Percentiles rank a stretch among this genome's conserved stretches.
Evolutionary conservation across 2,797 vertebrate genomes (phyloP).

Genomic region (Platyrinchus mystaceus): DNA sequence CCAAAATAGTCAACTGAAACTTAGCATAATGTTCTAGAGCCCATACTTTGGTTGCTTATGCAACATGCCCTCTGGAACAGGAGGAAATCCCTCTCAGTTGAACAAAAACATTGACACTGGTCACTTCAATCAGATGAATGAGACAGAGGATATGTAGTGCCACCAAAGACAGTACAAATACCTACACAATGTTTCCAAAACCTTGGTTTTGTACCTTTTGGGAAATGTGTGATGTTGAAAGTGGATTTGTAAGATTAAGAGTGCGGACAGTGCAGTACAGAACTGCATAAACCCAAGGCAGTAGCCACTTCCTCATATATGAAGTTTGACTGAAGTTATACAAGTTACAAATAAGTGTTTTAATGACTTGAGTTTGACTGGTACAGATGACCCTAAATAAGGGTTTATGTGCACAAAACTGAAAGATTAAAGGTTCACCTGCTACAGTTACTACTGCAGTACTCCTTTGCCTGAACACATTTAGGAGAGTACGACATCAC

Average conservation of each 20-base stretch:
- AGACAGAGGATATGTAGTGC: background rate
- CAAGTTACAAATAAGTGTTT: background rate
- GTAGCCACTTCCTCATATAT: fast-evolving
- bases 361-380: background rate
- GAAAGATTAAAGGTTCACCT: background rate
- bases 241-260: background rate
- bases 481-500: background rate
- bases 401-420: background rate
- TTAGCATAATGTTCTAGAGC: background rate
- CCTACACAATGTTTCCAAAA: background rate
- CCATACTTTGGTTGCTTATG: fast-evolving
- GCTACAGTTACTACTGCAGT: background rate
- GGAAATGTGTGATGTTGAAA: background rate
- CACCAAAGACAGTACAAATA: background rate
- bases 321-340: background rate
- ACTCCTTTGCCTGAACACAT: background rate
- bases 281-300: background rate
- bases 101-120: background rate
- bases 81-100: background rate
- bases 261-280: background rate
- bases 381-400: background rate
- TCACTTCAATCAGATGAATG: background rate
- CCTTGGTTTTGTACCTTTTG: background rate
- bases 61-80: background rate
- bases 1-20: background rate